Conservation (phyloP, 2,888 invertebrate species). For the Bruchidius siliquastri region DNA sequence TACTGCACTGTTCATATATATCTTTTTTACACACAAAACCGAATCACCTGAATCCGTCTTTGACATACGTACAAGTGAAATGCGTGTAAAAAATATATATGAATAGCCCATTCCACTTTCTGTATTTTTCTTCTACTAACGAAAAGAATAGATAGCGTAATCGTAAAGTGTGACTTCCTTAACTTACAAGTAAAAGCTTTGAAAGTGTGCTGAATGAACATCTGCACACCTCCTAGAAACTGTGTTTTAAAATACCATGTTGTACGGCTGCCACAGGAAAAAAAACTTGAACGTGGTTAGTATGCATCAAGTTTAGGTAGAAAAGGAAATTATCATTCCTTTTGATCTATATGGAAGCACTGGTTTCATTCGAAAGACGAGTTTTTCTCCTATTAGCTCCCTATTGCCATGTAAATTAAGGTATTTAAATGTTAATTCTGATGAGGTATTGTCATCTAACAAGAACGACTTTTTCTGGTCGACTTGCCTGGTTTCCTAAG, state of each 20-base stretch:
- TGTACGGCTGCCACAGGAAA: neutral
- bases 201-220: neutral
- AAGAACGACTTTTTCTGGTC: neutral
- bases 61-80: too few species aligned
- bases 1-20: too few species aligned
- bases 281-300: neutral
- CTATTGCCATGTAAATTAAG: neutral
- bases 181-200: neutral
- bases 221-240: neutral
- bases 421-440: neutral
- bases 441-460: neutral
- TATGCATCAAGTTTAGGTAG: neutral
- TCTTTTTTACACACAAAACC: too few species aligned
- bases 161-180: too few species aligned
- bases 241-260: neutral
- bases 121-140: too few species aligned
- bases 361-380: neutral
- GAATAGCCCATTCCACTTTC: too few species aligned
- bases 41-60: too few species aligned
- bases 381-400: neutral
- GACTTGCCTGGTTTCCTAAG: too few species aligned
- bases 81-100: too few species aligned
- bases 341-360: neutral
- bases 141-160: too few species aligned
- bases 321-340: neutral